These are phyloP conservation scores for Drosophila sucinea DNA, from an alignment of 1,140 invertebrate species.

Conservation along the genomic window DNA sequence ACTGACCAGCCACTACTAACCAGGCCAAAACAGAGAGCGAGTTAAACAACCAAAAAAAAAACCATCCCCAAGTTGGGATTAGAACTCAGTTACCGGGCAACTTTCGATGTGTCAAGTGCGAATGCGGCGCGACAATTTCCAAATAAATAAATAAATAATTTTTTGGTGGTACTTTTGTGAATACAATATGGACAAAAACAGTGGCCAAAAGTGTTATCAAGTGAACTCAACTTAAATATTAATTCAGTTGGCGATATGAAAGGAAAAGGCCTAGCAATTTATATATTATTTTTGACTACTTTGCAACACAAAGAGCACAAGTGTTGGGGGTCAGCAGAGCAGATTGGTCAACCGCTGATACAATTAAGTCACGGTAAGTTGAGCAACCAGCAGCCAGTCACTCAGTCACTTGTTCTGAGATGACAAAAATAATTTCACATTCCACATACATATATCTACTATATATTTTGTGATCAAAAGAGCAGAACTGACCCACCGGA, in stretches of 20 bases:
- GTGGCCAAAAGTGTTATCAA: slow-evolving; percentile 24
- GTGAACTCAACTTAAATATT: slow-evolving; percentile 25
- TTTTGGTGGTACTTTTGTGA: background rate
- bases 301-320: slow-evolving; percentile 7
- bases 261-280: slow-evolving; percentile 40
- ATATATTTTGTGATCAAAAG: slow-evolving; percentile 32
- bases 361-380: slow-evolving; percentile 83
- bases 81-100: slow-evolving; percentile 73
- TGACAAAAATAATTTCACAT: slow-evolving; percentile 16
- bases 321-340: slow-evolving; percentile 22
- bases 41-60: slow-evolving; percentile 44
- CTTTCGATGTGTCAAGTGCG: slow-evolving; percentile 57
- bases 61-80: slow-evolving; percentile 63
- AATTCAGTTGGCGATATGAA: slow-evolving; percentile 57
- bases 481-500: slow-evolving; percentile 18
- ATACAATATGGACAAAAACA: slow-evolving; percentile 20
- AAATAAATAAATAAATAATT: slow-evolving; percentile 1
- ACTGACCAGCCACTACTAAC: slow-evolving; percentile 79
- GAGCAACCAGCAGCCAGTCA: slow-evolving; percentile 65
- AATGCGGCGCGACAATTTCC: slow-evolving; percentile 20
- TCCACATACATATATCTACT: background rate
- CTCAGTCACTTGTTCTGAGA: slow-evolving; percentile 50
- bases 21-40: slow-evolving; percentile 77
- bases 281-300: slow-evolving; percentile 46
- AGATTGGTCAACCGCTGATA: slow-evolving; percentile 71